Percentiles rank a stretch among this genome's conserved stretches.
Conservation (phyloP, 2,888 invertebrate species). For the Rambutsinella grinnellia region DNA sequence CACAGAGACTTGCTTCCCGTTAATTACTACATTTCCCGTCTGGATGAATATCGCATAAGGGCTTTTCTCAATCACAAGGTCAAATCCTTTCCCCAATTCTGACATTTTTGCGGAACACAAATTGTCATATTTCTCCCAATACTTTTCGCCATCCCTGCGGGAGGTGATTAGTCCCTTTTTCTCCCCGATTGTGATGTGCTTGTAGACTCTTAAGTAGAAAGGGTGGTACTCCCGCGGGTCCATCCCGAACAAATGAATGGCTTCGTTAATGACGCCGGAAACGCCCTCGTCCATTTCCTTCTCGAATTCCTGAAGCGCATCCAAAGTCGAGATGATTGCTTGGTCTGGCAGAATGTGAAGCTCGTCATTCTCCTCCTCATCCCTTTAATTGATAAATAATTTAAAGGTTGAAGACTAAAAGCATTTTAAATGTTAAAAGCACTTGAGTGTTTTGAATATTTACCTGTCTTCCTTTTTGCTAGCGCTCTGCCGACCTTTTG, state of each 20-base stretch:
- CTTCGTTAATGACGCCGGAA: not conserved
- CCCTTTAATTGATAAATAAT: no score
- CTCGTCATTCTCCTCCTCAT: not conserved
- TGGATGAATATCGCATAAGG: not conserved
- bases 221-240: slow-evolving; percentile 38
- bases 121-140: slow-evolving; percentile 6
- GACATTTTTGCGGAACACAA: not conserved
- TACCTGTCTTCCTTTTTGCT: no score
- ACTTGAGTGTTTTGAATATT: no score
- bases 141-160: not conserved
- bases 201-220: slow-evolving; percentile 24
- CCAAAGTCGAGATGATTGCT: no score
- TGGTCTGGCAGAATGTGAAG: no score
- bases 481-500: no score
- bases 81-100: not conserved
- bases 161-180: not conserved
- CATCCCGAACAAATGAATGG: not conserved
- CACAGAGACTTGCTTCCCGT: not conserved
- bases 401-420: no score
- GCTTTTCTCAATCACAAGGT: not conserved
- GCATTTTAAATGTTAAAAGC: no score
- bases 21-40: not conserved
- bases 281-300: slow-evolving; percentile 2
- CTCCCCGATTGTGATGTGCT: slow-evolving; percentile 4
- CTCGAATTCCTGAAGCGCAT: not conserved